Evolutionary conservation across 2,113 vertebrate species (phyloP).

Genomic region (Argyrosomus japonicus): DNA sequence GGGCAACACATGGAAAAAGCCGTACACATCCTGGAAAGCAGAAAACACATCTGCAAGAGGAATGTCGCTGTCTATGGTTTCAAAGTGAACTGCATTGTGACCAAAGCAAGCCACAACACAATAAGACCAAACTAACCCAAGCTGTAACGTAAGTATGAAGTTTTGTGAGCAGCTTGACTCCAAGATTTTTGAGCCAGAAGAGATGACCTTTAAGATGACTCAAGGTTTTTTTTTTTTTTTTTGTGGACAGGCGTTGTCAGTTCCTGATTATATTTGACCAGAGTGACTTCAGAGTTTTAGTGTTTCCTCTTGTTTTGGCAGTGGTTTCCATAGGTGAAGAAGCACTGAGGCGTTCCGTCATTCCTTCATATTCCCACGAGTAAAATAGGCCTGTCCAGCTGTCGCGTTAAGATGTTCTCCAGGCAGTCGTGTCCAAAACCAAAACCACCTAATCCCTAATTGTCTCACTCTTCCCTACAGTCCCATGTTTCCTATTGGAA

Average conservation of each 20-base stretch:
- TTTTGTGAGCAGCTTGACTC: constrained; percentile 6
- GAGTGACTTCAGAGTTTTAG: constrained; percentile 59
- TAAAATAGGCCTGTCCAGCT: constrained; percentile 67
- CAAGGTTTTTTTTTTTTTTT: constrained; percentile 35
- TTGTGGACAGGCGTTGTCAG: constrained; percentile 51
- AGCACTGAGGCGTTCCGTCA: constrained; percentile 49
- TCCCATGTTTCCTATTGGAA: constrained; percentile 30
- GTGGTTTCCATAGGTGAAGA: constrained; percentile 54
- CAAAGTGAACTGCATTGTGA: background rate
- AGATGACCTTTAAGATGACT: constrained; percentile 53
- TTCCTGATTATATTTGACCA: constrained; percentile 44
- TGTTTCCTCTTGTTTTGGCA: constrained; percentile 68
- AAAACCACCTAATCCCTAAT: constrained; percentile 58
- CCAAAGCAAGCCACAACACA: constrained; percentile 7
- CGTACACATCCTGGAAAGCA: constrained; percentile 55
- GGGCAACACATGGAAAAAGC: constrained; percentile 24
- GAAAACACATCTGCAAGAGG: constrained; percentile 31
- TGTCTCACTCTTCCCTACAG: constrained; percentile 44
- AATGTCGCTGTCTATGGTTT: constrained; percentile 42
- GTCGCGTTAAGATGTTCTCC: constrained; percentile 54
- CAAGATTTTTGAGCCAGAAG: background rate
- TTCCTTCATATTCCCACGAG: constrained; percentile 65
- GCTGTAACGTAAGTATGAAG: background rate
- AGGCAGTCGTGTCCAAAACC: constrained; percentile 48
- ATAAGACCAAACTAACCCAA: background rate